A percentile compares a stretch with the other conserved stretches of the same genome.
Conservation (phyloP, 2,113 vertebrate genomes). For the Sardina pilchardus region DNA sequence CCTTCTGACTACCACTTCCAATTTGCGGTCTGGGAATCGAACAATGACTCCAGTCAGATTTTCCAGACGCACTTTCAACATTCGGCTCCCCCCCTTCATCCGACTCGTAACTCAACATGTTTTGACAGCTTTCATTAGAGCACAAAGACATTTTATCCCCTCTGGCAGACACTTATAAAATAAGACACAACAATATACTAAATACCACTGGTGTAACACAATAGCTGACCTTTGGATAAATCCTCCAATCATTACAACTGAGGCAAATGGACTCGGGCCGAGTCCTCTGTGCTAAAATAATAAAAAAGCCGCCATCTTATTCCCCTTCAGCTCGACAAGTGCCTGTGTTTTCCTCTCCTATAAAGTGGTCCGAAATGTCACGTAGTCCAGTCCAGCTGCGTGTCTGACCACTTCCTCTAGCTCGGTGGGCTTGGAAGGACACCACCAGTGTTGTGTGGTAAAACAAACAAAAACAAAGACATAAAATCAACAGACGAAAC, state of each 20-base stretch:
- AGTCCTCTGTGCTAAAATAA: neutral
- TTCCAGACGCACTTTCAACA: conserved; percentile 56
- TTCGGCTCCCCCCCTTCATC: conserved; percentile 30
- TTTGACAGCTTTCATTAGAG: conserved; percentile 55
- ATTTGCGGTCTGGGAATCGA: conserved; percentile 38
- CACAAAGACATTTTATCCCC: conserved; percentile 58
- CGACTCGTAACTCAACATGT: conserved; percentile 52
- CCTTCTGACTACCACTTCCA: neutral
- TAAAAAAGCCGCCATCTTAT: neutral
- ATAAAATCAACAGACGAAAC: neutral
- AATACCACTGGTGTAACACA: conserved; percentile 45
- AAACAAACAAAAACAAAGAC: neutral
- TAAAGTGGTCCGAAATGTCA: neutral
- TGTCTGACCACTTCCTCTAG: neutral
- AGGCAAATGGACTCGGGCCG: conserved; percentile 23
- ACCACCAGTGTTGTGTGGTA: neutral
- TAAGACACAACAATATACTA: neutral
- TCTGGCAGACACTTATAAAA: conserved; percentile 46
- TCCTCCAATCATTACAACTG: conserved; percentile 35
- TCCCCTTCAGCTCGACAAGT: neutral
- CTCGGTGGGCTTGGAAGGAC: neutral
- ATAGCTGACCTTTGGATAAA: conserved; percentile 43
- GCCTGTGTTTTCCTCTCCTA: neutral
- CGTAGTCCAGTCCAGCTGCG: neutral
- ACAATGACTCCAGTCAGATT: conserved; percentile 59